Percentiles rank a stretch among this genome's conserved stretches.
Conservation (phyloP, 2,888 invertebrate species). For the Choristoneura rosaceana region DNA sequence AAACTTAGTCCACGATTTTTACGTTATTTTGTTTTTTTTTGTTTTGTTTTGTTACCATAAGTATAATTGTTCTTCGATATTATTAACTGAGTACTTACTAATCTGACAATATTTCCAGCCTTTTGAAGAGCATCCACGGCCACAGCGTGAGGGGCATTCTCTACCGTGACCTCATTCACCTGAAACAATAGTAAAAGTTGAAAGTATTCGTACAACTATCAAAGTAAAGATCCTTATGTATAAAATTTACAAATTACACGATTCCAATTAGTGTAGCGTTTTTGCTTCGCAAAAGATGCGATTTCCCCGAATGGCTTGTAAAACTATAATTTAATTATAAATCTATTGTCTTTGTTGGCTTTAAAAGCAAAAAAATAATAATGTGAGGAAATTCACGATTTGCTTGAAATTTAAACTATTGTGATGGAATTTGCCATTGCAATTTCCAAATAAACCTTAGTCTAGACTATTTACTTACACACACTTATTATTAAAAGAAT, state of each 20-base stretch:
- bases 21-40: too few species aligned
- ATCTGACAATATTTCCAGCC: conserved; percentile 96
- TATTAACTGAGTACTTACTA: conserved; percentile 86
- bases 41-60: too few species aligned
- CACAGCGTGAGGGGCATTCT: conserved; percentile 96
- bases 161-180: conserved; percentile 97
- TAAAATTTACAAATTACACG: conserved; percentile 36
- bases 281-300: conserved; percentile 26
- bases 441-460: too few species aligned
- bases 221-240: conserved; percentile 28
- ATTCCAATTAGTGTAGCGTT: conserved; percentile 17
- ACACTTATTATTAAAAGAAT: too few species aligned
- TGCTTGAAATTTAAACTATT: too few species aligned
- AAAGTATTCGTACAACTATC: conserved; percentile 32
- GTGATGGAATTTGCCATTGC: too few species aligned
- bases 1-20: too few species aligned
- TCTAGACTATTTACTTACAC: too few species aligned
- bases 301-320: conserved; percentile 13
- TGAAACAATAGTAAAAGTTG: conserved; percentile 64
- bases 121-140: conserved; percentile 98
- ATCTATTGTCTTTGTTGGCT: conserved; percentile 17
- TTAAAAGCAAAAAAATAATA: background rate
- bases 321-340: conserved; percentile 16
- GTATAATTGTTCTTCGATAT: too few species aligned
- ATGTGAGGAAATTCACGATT: conserved; percentile 2